Evolutionary conservation across 2,888 invertebrate species (phyloP), one percentile per base, ranked within the genome.

Genomic region (Pinctada fucata): DNA sequence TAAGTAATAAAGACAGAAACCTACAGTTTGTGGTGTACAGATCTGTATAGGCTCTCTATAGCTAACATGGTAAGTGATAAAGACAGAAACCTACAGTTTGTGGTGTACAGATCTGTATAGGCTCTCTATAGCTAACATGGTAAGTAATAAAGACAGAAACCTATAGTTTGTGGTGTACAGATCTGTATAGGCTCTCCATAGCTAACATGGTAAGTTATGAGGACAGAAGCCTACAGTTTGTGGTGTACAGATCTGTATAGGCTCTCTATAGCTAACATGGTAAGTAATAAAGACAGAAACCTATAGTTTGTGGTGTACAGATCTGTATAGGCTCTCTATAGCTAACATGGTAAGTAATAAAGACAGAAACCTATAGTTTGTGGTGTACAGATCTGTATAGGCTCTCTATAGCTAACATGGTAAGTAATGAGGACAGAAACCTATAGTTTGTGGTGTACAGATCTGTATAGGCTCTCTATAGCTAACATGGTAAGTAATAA

Each of bases 61-160:
- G 31, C 31, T 31, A 31, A 31, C 31, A 31, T 31, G 31, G 31
- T 31, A 31, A 31, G 31, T 31, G 1, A 45, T n/a, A 4, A 13
- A 13, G 48, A 51, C 52, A 0, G 98, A 99, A 92, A 96, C 97
- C 96, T 96, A 96, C 92, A 97, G 97, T 79, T 93, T 99, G 64
- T 98, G 99, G 98, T 98, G 97, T 90, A 97, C 97, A 90, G 95
- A 96, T 75, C 94, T 98, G 0, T 99, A 99, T 89, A 95, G 96
- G 58, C 58, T 31, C 31, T 31, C 31, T 31, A 31, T 31, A 31
- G 31, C 31, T 31, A 31, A 31, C 31, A 31, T 31, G 31, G 31
- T 31, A 31, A 31, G 31, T 31, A 31, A 45, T n/a, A 4, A 13
- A 13, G 48, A 51, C 52, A 0, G 98, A 99, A 92, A 96, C 97